Evolutionary conservation across 2,888 invertebrate species (phyloP), one percentile per base, ranked within the genome.

Genomic region (Oscheius sp.): DNA sequence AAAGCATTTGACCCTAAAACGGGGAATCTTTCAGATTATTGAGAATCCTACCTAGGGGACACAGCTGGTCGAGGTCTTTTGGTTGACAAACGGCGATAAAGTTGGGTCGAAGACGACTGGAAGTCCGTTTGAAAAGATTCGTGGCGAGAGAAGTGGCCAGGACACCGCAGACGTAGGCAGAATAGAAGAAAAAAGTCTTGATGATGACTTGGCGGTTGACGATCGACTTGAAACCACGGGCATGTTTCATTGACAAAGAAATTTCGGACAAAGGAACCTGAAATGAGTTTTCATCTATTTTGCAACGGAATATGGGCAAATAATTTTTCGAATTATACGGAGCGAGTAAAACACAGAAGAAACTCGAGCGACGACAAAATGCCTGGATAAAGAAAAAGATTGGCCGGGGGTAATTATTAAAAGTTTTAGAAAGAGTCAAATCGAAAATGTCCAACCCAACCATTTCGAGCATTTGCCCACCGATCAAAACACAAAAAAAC

Each of bases 51-150:
- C 76, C 73, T 16, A 80, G 52, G 6, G 82, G 78, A 59, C 85
- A 85, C 35, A 85, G 64, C 23, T 69, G 21, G 27, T 74, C 77
- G 61, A 85, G 69, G 73, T 86, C 76, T 3, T 64, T 73, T 41
- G 85, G 85, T 69, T 81, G 76, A 73, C 85, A 85, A 55, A 83
- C 81, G 16, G 79, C 79, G 21, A 85, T 66, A 70, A 86, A 85
- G 55, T 85, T 85, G 9, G 85, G 85, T 13, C 85, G 71, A 2
- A 85, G 78, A 13, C 85, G 73, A 0, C 79, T 80, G 13, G 83
- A 77, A 1, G 84, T 85, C 45, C 84, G 71, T 63, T 85, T 85
- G 69, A 81, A 83, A 27, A 85, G 45, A 27, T 75, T 80, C 23
- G 76, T 72, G 7, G 81, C 75, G 25, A 80, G 75, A 29, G 73